A percentile compares a stretch with the other conserved stretches of the same genome.
Evolutionary conservation across 1,140 invertebrate species (phyloP).

Genomic region (Bombus pyrosoma): DNA sequence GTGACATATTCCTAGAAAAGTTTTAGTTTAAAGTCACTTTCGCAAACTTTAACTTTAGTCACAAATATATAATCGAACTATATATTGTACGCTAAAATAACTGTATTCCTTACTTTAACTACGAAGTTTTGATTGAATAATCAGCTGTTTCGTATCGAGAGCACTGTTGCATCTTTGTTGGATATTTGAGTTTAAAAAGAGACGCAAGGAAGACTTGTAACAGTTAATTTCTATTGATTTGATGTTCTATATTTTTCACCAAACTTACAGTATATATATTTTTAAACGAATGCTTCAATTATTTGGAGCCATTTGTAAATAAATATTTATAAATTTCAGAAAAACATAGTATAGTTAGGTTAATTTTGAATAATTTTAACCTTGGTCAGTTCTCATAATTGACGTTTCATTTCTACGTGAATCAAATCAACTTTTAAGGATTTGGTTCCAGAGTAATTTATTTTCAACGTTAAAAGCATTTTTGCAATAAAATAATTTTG

Average conservation of each 20-base stretch:
- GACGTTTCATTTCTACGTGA: background rate
- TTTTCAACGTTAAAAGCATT: no score
- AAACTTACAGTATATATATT: background rate
- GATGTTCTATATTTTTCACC: background rate
- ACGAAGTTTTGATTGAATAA: background rate
- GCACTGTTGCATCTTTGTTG: background rate
- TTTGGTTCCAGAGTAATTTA: background rate
- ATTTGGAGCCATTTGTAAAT: background rate
- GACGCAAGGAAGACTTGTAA: no score
- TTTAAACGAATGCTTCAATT: background rate
- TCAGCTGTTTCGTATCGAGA: background rate
- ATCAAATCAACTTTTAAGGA: background rate
- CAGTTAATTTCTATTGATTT: background rate
- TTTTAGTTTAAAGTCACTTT: background rate
- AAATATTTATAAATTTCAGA: background rate
- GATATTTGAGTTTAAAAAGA: background rate
- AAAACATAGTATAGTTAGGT: background rate
- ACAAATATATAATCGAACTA: background rate
- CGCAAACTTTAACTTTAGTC: no score
- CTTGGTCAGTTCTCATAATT: background rate
- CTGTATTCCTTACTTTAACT: background rate
- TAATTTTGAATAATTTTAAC: background rate
- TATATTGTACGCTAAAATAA: background rate
- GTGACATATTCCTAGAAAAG: slow-evolving; percentile 69
- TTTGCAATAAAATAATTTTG: no score